Evolutionary conservation across 2,113 vertebrate species (phyloP).

Genomic region (Ptychochromis oligacanthus): DNA sequence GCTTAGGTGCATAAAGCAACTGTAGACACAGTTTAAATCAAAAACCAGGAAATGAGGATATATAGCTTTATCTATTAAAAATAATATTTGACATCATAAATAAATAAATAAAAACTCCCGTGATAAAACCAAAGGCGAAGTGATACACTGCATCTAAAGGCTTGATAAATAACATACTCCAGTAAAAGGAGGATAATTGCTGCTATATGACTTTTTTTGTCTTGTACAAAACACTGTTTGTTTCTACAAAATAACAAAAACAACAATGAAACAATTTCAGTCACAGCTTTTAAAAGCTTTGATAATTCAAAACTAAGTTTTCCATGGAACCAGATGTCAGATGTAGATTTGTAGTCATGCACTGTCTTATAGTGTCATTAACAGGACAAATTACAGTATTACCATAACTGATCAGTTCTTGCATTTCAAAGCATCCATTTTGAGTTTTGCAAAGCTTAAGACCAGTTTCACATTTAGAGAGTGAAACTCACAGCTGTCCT

Average conservation of each 20-base stretch:
- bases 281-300: neutral
- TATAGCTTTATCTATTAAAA: constrained; percentile 1
- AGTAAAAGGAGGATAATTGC: neutral
- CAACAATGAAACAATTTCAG: neutral
- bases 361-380: neutral
- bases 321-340: neutral
- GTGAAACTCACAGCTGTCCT: rapidly evolving
- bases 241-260: neutral
- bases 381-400: neutral
- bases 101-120: neutral
- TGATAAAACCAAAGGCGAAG: neutral
- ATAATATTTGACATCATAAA: neutral
- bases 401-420: neutral
- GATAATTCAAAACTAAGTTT: neutral
- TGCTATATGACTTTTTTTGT: neutral
- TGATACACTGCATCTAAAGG: neutral
- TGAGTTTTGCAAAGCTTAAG: neutral
- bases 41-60: neutral
- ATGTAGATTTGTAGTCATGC: neutral
- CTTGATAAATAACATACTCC: neutral
- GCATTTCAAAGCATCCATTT: neutral
- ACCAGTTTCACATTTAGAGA: too few species aligned
- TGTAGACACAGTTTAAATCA: neutral
- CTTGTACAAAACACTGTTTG: neutral
- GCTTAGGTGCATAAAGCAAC: neutral